These are phyloP conservation scores for Microplitis mediator DNA, from an alignment of 1,140 invertebrate genomes.

Conservation along the genomic window DNA sequence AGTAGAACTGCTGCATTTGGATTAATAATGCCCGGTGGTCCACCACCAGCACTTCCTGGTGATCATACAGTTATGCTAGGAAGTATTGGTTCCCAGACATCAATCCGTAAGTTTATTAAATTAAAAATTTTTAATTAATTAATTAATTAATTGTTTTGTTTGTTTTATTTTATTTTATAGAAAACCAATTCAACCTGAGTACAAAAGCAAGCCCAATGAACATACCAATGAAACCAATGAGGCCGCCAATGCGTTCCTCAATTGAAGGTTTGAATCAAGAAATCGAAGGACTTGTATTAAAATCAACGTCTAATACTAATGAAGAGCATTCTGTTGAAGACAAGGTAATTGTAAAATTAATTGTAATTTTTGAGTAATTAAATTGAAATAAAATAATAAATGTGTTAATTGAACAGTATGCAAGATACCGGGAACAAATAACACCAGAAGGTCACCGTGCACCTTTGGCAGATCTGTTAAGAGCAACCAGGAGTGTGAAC, in stretches of 20 bases:
- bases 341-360: constrained; percentile 44
- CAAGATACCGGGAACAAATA: constrained; percentile 61
- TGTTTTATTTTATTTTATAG: constrained; percentile 29
- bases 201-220: constrained; percentile 66
- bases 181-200: constrained; percentile 60
- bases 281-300: constrained; percentile 76
- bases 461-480: constrained; percentile 76
- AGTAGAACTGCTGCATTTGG: constrained; percentile 61
- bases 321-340: constrained; percentile 58
- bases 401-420: constrained; percentile 45
- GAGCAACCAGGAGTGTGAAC: constrained; percentile 76
- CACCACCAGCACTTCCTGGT: constrained; percentile 57
- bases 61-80: constrained; percentile 58
- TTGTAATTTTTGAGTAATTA: neutral
- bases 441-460: constrained; percentile 85
- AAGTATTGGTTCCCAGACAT: constrained; percentile 60
- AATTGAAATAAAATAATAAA: neutral
- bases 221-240: constrained; percentile 66
- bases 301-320: constrained; percentile 53
- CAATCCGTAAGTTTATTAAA: constrained; percentile 46
- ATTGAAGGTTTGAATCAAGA: constrained; percentile 86
- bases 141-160: no score
- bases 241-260: constrained; percentile 76
- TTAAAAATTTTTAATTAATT: no score
- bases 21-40: constrained; percentile 58